Base-by-base conservation (phyloP, 2,113 vertebrate genomes). In the Ranitomeya variabilis region DNA sequence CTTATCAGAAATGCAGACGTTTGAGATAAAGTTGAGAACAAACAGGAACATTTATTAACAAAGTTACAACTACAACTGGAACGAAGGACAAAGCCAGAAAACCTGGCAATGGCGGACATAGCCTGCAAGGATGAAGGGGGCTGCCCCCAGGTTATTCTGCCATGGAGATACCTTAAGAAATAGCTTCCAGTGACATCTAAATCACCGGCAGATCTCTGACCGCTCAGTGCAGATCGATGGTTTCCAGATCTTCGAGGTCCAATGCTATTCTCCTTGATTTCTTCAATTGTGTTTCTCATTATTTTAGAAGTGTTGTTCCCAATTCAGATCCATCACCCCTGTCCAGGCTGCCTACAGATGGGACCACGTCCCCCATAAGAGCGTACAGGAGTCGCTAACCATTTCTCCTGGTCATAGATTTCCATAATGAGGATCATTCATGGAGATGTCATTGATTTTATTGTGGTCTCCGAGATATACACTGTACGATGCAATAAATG, bases 1-100 rank as follows among this genome's bases (percentile, higher is more conserved):
- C 73, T 76, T 76, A 76, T 76, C 73, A 18, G 73, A 51, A 52
- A 37, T 21, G 37, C 16, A 76, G 73, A 76, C 73, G 10, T 76
- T 19, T 11, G 45, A 52, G 73, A 76, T 76, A 76, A 76, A 76
- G 45, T 51, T 52, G 37, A 76, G 73, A 76, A 76, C 37, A 76
- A 74, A 74, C 16, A 9, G 71, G 15, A 74, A 74, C 71, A 51
- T 7, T 51, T 19, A 67, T 7, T 23, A 5, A 5, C 3, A 31
- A 74, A 76, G 18, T 76, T 52, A 76, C 73, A 16, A 14, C 31
- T 76, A 74, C 2, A 74, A 9, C 19, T 45, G 8, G 45, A 52
- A 7, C 51, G 73, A 76, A 76, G 73, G 73, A 76, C 37, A 76
- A 76, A 76, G 31, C 18, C 12, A 52, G 1, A 10, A 21, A 76